Conservation (phyloP, 2,797 vertebrate species). For the Glossophaga mutica region DNA sequence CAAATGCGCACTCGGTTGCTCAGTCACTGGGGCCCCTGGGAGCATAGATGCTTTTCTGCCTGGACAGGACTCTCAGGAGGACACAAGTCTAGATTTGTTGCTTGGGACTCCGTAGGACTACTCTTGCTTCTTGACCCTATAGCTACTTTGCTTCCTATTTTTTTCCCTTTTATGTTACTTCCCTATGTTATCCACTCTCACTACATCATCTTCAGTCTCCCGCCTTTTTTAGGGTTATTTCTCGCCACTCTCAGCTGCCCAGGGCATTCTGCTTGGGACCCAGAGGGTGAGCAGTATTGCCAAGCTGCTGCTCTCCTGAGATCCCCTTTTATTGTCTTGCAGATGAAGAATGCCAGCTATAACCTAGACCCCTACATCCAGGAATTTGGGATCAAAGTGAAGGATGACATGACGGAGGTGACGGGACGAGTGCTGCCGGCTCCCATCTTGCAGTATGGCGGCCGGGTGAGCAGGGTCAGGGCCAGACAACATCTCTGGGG, state of each 20-base stretch:
- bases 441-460: conserved; percentile 98
- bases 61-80: background rate
- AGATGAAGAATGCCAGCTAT: conserved; percentile 99
- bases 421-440: conserved; percentile 96
- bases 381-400: conserved; percentile 99
- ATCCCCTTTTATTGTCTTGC: conserved; percentile 55
- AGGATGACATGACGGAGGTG: conserved; percentile 99
- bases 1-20: conserved; percentile 11
- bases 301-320: conserved; percentile 41
- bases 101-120: background rate
- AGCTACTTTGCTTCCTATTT: conserved; percentile 34
- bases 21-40: background rate
- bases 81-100: conserved; percentile 24
- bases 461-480: conserved; percentile 89
- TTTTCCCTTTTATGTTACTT: background rate
- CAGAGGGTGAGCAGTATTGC: conserved; percentile 8
- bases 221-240: conserved; percentile 2
- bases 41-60: conserved; percentile 19
- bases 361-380: conserved; percentile 99
- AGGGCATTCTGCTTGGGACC: conserved; percentile 34
- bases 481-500: conserved; percentile 69
- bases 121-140: conserved; percentile 21
- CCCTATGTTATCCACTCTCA: background rate
- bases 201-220: background rate
- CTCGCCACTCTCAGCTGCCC: conserved; percentile 14